Conservation (phyloP, 1,140 invertebrate genomes). For the silkworm (Bombyx mori) region ASM3026992v2 NC_085124.1:8211001-8211500, state of each 20-base stretch:
- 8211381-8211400: slow-evolving; percentile 47
- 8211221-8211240: slow-evolving; percentile 48
- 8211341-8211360: slow-evolving; percentile 61
- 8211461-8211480: slow-evolving; percentile 58
- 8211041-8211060: slow-evolving; percentile 66
- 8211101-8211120: slow-evolving; percentile 65
- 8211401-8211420: slow-evolving; percentile 63
- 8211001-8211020: background rate
- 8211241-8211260: slow-evolving; percentile 46
- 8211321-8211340: slow-evolving; percentile 62
- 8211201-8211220: slow-evolving; percentile 51
- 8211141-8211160: slow-evolving; percentile 44
- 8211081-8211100: slow-evolving; percentile 72
- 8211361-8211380: slow-evolving; percentile 47
- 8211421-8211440: slow-evolving; percentile 67
- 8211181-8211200: slow-evolving; percentile 57
- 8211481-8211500: slow-evolving; percentile 67
- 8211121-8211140: slow-evolving; percentile 57
- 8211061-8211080: slow-evolving; percentile 70
- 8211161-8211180: slow-evolving; percentile 40
- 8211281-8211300: slow-evolving; percentile 35
- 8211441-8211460: slow-evolving; percentile 70
- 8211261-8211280: slow-evolving; percentile 53
- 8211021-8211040: slow-evolving; percentile 13
- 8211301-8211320: slow-evolving; percentile 50